Percentiles rank a stretch among this genome's conserved stretches.
phyloP scores from a whole-genome alignment of 2,888 invertebrate species.

The Melanargia galathea region DNA sequence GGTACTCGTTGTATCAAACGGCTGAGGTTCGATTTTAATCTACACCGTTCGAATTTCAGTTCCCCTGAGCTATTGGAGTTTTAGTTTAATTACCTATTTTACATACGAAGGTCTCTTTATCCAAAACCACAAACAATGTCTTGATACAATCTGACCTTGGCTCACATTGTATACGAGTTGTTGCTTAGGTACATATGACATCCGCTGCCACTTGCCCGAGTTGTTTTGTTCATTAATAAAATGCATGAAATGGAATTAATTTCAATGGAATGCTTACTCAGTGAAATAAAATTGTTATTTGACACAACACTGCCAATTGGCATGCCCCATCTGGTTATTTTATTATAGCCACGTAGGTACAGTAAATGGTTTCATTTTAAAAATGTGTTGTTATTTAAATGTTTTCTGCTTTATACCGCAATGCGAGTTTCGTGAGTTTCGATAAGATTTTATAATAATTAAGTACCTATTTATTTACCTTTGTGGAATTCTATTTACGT shows the following conservation, averaged over 20 bases:
- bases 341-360: not conserved
- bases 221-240: constrained; percentile 23
- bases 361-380: too few relatives aligned
- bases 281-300: constrained; percentile 7
- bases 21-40: too few relatives aligned
- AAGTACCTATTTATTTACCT: too few relatives aligned
- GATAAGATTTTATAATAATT: too few relatives aligned
- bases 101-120: constrained; percentile 9
- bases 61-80: not conserved
- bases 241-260: constrained; percentile 24
- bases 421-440: too few relatives aligned
- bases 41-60: not conserved
- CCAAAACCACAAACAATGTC: constrained; percentile 17
- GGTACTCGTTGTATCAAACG: too few relatives aligned
- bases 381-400: too few relatives aligned
- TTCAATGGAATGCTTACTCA: constrained; percentile 23
- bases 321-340: not conserved
- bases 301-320: not conserved
- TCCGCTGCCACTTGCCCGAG: not conserved
- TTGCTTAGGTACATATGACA: constrained; percentile 15
- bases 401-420: too few relatives aligned
- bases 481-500: too few relatives aligned
- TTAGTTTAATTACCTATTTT: not conserved
- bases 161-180: constrained; percentile 17
- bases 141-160: constrained; percentile 25